Conservation (phyloP, 2,888 invertebrate genomes). For the Cephus pygmeus region DNA sequence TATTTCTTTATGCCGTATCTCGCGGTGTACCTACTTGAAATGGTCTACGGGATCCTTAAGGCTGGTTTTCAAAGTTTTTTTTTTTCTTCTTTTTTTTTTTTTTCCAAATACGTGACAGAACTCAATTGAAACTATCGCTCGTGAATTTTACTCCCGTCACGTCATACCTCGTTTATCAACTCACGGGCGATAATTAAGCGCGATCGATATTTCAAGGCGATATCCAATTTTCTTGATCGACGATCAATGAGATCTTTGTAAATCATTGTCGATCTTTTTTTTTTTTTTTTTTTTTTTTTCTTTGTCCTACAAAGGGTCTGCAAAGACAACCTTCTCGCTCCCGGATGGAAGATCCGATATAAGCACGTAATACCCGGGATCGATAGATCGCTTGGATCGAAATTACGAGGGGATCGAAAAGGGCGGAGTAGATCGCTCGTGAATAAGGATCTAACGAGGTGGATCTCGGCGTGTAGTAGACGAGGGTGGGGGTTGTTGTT, state of each 20-base stretch:
- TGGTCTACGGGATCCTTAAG: background rate
- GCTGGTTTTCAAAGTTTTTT: background rate
- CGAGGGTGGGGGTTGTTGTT: too few species aligned
- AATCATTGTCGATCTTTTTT: background rate
- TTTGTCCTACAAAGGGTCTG: background rate
- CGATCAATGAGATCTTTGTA: background rate
- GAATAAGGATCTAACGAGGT: slow-evolving; percentile 31
- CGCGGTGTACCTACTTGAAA: background rate
- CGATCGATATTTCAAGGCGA: background rate
- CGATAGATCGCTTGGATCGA: slow-evolving; percentile 6
- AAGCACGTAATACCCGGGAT: background rate
- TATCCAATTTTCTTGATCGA: background rate
- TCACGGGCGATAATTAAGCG: background rate
- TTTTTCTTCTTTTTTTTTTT: too few species aligned
- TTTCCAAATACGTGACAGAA: background rate
- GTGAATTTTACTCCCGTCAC: background rate
- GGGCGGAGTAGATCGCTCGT: slow-evolving; percentile 35
- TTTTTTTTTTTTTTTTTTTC: background rate
- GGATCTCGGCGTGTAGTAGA: slow-evolving; percentile 11
- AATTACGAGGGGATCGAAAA: slow-evolving; percentile 13
- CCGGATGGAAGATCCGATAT: background rate
- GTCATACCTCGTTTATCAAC: background rate
- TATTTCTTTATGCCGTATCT: background rate
- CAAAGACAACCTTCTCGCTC: background rate
- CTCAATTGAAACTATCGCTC: background rate